Evolutionary conservation across 2,888 invertebrate species (phyloP).

Genomic region (Artemia sinica): DNA sequence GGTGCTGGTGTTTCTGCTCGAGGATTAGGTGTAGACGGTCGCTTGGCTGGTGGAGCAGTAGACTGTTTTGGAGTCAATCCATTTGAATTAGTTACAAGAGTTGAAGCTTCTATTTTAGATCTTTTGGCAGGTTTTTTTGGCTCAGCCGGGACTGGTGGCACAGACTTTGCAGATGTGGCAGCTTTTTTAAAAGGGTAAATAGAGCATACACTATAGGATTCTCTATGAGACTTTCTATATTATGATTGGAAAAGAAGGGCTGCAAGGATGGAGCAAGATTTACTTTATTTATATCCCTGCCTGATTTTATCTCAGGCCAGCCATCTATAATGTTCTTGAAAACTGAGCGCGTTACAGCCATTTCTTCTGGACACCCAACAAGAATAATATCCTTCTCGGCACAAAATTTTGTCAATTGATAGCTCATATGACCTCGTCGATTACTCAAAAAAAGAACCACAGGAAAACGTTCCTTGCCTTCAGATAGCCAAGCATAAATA

Average conservation of each 20-base stretch:
- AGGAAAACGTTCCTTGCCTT: background rate
- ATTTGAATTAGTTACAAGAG: background rate
- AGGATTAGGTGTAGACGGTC: background rate
- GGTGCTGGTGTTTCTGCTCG: background rate
- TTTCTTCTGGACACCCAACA: constrained; percentile 4
- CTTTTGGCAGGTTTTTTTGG: background rate
- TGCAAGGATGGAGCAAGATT: constrained; percentile 6
- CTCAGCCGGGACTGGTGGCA: background rate
- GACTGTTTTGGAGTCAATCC: background rate
- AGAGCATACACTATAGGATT: background rate
- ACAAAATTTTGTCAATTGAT: constrained; percentile 5
- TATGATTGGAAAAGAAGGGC: background rate
- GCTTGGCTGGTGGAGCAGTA: background rate
- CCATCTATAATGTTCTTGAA: background rate
- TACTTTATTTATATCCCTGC: background rate
- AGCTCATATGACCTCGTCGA: constrained; percentile 1
- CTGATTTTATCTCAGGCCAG: background rate
- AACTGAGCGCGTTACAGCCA: constrained; percentile 8
- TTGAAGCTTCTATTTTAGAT: background rate
- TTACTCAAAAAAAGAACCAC: constrained; percentile 4
- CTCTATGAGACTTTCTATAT: background rate
- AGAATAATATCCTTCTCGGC: constrained; percentile 5
- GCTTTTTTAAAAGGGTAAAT: constrained; percentile 1
- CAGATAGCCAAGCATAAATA: background rate
- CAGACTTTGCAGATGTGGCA: background rate